Evolutionary conservation across 2,888 invertebrate genomes (phyloP).

Genomic region (Drosophila villosipedis): DNA sequence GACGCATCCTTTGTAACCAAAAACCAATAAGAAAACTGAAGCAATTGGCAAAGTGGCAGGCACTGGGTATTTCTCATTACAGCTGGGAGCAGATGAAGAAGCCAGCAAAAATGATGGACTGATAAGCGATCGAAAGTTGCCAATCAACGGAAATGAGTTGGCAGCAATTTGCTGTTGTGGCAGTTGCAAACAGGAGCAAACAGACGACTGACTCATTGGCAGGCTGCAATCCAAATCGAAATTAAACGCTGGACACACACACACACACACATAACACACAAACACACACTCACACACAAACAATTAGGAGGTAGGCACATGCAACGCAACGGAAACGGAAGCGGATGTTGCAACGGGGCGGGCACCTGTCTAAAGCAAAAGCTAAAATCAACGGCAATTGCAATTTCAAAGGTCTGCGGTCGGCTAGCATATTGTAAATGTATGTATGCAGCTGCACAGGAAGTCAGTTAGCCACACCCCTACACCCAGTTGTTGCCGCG

Average conservation of each 20-base stretch:
- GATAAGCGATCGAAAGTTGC: slow-evolving; percentile 29
- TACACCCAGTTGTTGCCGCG: slow-evolving; percentile 32
- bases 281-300: background rate
- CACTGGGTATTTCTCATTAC: background rate
- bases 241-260: slow-evolving; percentile 43
- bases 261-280: background rate
- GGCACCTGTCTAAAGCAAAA: slow-evolving; percentile 28
- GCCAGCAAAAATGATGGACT: slow-evolving; percentile 18
- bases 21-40: background rate
- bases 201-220: slow-evolving; percentile 5
- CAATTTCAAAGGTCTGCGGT: slow-evolving; percentile 37
- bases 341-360: slow-evolving; percentile 54
- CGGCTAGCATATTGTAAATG: slow-evolving; percentile 27
- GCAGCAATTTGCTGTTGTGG: slow-evolving; percentile 48
- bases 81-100: background rate
- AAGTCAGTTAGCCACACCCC: slow-evolving; percentile 17
- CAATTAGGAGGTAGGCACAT: slow-evolving; percentile 19
- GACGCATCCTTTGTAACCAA: background rate
- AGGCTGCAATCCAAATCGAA: slow-evolving; percentile 52
- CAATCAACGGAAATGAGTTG: slow-evolving; percentile 60
- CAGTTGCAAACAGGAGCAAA: slow-evolving; percentile 22
- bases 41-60: background rate
- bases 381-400: slow-evolving; percentile 38
- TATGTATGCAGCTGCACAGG: background rate
- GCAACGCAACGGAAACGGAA: slow-evolving; percentile 57